Base-by-base conservation (phyloP, 2,113 vertebrate genomes). In the Macheiramphus alcinus region DNA sequence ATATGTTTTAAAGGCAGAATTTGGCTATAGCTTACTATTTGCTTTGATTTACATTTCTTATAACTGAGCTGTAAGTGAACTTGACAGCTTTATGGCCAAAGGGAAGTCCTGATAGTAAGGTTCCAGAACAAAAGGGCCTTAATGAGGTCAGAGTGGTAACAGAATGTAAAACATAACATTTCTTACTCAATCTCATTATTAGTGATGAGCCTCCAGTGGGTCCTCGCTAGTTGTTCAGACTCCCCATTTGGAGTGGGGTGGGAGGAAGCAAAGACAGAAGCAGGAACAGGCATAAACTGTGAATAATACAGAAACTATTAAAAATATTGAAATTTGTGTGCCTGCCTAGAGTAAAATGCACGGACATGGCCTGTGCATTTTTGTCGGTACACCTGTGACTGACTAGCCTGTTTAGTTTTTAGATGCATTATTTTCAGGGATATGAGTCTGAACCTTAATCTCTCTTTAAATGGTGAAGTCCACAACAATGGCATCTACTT, bases 61-160 rank as follows among this genome's bases (percentile, higher is more conserved):
- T 18, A 66, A 59, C 53, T 34, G 90, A 88, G 76, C 61, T 56
- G 68, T 94, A 91, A 94, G 94, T 82, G 92, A 84, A 87, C 61
- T 27, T 90, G 93, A 85, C 95, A 96, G 94, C 89, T 95, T 62
- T 8, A 10, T 82, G 91, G 89, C 95, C 88, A 34, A 65, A 94
- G 93, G 91, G 84, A 89, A 87, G 66, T 85, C 72, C 79, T 88
- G 85, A 88, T 71, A 20, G 76, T 3, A 1, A 71, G 71, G 67
- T 47, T 92, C 90, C 56, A 79, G 91, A 94, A 84, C 83, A 89
- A 76, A 95, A 73, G 73, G 38, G 42, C 85, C 81, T 91, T 96
- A 95, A 93, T 93, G 95, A 97, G 86, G 91, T 75, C 86, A 62
- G 78, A 89, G 70, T 17, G 36, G 70, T 62, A 91, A 63, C 58